A percentile compares a stretch with the other conserved stretches of the same genome.
phyloP scores from a whole-genome alignment of 2,113 vertebrate genomes.

The Tragelaphus buxtoni region DNA sequence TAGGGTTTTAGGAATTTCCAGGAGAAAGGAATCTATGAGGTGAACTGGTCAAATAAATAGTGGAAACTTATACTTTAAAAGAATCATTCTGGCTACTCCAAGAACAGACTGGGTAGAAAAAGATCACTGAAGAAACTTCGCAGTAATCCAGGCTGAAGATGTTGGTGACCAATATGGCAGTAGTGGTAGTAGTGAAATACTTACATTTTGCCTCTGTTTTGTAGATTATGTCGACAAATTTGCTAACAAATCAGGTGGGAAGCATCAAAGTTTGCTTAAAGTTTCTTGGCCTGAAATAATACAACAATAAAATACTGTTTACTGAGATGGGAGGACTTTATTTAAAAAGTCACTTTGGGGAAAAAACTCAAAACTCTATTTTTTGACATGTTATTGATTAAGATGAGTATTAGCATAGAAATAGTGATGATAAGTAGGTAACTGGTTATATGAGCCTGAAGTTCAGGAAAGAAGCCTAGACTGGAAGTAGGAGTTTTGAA shows the following conservation, averaged over 20 bases:
- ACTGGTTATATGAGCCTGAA: background rate
- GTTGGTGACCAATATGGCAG: background rate
- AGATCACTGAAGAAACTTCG: background rate
- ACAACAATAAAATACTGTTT: background rate
- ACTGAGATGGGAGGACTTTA: background rate
- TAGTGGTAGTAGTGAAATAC: background rate
- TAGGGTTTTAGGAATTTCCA: background rate
- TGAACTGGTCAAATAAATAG: background rate
- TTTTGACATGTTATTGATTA: background rate
- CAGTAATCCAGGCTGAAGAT: background rate
- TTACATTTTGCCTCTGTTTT: background rate
- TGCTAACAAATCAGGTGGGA: background rate
- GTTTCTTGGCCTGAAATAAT: background rate
- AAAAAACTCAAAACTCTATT: background rate
- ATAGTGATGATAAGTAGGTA: background rate
- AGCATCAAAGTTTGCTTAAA: background rate
- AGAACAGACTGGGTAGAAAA: background rate
- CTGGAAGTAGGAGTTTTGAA: background rate
- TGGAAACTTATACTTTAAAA: background rate
- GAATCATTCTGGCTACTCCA: background rate
- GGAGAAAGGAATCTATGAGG: background rate
- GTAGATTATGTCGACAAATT: background rate
- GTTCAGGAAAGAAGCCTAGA: background rate
- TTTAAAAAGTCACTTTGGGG: background rate
- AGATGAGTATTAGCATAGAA: background rate